Evolutionary conservation across 2,113 vertebrate genomes (phyloP).

Genomic region (Gambusia affinis): DNA sequence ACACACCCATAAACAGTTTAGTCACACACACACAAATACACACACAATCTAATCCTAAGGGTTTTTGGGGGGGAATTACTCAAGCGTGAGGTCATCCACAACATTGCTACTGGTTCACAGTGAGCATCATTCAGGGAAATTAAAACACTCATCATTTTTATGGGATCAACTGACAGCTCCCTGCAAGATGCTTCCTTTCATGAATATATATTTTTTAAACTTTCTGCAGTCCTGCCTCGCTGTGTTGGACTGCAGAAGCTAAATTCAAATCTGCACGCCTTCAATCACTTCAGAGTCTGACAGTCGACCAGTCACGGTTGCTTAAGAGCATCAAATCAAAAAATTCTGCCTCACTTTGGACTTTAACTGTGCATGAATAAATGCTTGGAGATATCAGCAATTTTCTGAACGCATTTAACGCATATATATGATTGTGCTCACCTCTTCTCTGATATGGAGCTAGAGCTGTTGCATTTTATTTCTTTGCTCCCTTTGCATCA

Average conservation of each 20-base stretch:
- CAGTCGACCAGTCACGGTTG: constrained; percentile 41
- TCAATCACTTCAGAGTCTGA: constrained; percentile 37
- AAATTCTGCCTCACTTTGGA: constrained; percentile 30
- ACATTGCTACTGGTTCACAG: constrained; percentile 28
- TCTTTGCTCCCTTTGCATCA: not conserved
- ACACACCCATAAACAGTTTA: not conserved
- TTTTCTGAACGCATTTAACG: constrained; percentile 9
- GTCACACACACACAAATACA: not conserved
- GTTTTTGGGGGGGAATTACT: constrained; percentile 32
- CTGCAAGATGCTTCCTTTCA: constrained; percentile 17
- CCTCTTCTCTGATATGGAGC: not conserved
- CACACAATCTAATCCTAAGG: constrained; percentile 19
- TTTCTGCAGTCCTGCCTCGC: constrained; percentile 19
- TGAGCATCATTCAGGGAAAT: constrained; percentile 6
- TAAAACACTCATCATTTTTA: constrained; percentile 41
- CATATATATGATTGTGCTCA: not conserved
- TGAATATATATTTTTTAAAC: constrained; percentile 20
- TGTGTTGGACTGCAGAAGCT: constrained; percentile 23
- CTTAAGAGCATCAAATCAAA: constrained; percentile 36
- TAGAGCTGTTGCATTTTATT: not conserved
- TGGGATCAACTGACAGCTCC: constrained; percentile 33
- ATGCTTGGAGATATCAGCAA: not conserved
- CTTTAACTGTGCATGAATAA: constrained; percentile 33
- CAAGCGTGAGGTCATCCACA: constrained; percentile 24
- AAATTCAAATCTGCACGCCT: constrained; percentile 28